Base-by-base conservation (phyloP, 2,113 vertebrate species). In the Oxyruncus cristatus region DNA sequence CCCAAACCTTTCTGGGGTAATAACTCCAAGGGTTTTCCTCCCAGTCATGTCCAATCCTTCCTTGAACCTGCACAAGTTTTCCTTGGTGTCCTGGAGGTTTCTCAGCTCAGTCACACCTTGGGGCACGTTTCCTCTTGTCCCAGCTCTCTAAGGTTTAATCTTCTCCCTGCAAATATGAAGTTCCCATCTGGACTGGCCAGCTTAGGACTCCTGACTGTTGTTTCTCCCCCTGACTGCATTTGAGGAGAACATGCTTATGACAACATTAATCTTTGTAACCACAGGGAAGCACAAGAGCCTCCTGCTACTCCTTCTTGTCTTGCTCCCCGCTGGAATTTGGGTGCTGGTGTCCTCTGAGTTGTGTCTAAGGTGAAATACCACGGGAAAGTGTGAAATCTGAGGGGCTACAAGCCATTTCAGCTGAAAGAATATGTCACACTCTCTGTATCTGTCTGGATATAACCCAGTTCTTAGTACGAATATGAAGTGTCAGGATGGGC, bases 261-360 rank as follows among this genome's bases (percentile, higher is more conserved):
- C n/a, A 14, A 1, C 9, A 41, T 68, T 1, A 33, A 24, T 62
- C 33, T 39, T 7, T 7, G 4, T 4, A 39, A 66, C 26, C 35
- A 23, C 23, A 88, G 47, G 35, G 76, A 52, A 78, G 37, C 21
- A 28, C 17, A 13, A 8, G 53, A 56, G 18, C n/a, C 27, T 74
- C 73, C 49, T 65, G n/a, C 33, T 50, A 12, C 28, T 55, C 2
- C 15, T 59, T 3, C 6, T 95, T 0, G 0, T 30, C 30, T 26
- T 52, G 14, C 9, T 84, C 2, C 32, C 49, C 17, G 11, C 52
- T 56, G 26, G 30, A 15, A 21, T 63, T 44, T 37, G 75, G 42
- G 20, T 82, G 26, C 63, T 86, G 79, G 50, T 28, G 20, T 39
- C 32, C 39, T 30, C 56, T 1, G 16, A 33, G 56, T 4, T 47